A percentile compares a stretch with the other conserved stretches of the same genome.
Evolutionary conservation across 1,140 invertebrate species (phyloP).

Genomic region (Apis mellifera): DNA sequence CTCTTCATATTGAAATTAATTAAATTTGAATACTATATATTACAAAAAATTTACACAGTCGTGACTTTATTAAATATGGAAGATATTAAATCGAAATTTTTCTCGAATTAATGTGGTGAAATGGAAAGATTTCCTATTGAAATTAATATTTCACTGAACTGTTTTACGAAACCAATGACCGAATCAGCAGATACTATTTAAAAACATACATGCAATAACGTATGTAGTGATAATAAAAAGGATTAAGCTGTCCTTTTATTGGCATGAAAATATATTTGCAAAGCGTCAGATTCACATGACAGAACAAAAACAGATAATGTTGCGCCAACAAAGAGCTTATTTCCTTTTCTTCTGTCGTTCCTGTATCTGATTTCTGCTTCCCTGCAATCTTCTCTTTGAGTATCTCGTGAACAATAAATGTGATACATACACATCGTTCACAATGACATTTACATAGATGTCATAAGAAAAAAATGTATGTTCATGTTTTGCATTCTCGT

Average conservation of each 20-base stretch:
- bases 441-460: slow-evolving; percentile 7
- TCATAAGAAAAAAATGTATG: no score
- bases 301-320: neutral
- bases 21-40: no score
- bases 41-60: no score
- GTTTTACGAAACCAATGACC: neutral
- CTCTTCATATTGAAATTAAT: no score
- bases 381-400: neutral
- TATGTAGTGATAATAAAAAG: neutral
- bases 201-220: neutral
- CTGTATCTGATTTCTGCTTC: slow-evolving; percentile 12
- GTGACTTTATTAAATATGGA: neutral
- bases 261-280: neutral
- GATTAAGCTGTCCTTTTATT: neutral
- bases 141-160: neutral
- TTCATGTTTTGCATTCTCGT: neutral
- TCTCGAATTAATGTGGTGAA: neutral
- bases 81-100: neutral
- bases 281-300: neutral
- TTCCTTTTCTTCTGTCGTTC: neutral
- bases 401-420: slow-evolving; percentile 12
- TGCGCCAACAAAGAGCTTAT: neutral
- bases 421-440: neutral
- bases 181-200: neutral
- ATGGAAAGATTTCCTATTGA: neutral